phyloP scores from a whole-genome alignment of 2,113 vertebrate genomes.

The Protobothrops mucrosquamatus region DNA sequence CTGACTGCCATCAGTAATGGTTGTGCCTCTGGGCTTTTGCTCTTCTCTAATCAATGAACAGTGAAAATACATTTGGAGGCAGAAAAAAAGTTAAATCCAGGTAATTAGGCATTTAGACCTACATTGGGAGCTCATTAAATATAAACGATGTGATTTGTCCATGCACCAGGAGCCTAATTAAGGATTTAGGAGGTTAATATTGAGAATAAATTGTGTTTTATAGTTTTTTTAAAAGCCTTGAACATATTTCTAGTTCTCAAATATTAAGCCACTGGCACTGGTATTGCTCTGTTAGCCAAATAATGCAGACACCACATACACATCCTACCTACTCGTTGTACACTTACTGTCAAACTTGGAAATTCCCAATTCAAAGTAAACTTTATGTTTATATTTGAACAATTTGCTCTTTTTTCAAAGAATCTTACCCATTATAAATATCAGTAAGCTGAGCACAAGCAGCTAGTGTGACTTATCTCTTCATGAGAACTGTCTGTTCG shows the following conservation, averaged over 20 bases:
- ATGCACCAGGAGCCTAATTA: slow-evolving; percentile 21
- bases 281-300: neutral
- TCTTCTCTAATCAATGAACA: neutral
- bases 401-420: slow-evolving; percentile 43
- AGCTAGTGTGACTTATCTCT: neutral
- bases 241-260: slow-evolving; percentile 19
- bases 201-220: neutral
- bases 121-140: neutral
- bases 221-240: slow-evolving; percentile 20
- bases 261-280: neutral
- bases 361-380: neutral
- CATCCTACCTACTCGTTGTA: neutral
- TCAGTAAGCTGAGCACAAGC: neutral
- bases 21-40: slow-evolving; percentile 11
- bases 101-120: neutral
- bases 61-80: neutral
- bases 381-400: neutral
- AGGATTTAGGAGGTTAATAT: neutral
- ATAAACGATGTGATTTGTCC: slow-evolving; percentile 15
- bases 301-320: neutral
- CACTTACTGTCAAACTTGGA: neutral
- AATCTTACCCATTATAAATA: slow-evolving; percentile 18
- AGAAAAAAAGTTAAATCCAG: neutral
- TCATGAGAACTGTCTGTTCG: neutral
- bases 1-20: neutral